phyloP scores from a whole-genome alignment of 2,113 vertebrate genomes.

The Alces alces region DNA sequence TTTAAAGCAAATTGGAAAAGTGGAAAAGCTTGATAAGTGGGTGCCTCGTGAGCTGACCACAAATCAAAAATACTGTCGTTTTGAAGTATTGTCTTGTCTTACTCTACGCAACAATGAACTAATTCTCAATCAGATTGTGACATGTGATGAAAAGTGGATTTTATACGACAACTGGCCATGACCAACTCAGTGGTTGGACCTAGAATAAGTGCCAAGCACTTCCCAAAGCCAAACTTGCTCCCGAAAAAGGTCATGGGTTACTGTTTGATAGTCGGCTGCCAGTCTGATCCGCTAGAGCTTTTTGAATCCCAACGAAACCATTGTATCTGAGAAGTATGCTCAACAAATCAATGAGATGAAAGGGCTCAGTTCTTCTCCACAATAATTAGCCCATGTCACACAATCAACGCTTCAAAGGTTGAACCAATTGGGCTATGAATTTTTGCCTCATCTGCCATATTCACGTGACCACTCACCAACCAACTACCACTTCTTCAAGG shows the following conservation, averaged over 20 bases:
- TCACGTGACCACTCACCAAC: background rate
- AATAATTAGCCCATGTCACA: background rate
- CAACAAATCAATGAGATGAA: background rate
- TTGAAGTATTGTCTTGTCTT: background rate
- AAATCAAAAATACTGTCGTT: background rate
- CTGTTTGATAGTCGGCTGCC: background rate
- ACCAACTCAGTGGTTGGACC: background rate
- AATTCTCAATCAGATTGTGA: background rate
- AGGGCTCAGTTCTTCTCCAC: background rate
- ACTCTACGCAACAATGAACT: background rate
- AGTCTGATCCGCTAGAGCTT: background rate
- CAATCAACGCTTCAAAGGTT: background rate
- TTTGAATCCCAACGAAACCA: background rate
- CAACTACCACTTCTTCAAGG: background rate
- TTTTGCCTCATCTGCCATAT: background rate
- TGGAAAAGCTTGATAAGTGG: background rate
- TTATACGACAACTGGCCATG: background rate
- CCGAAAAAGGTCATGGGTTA: background rate
- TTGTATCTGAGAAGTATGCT: background rate
- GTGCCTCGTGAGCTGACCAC: background rate
- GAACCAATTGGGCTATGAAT: background rate
- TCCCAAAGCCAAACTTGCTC: background rate
- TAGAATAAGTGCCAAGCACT: background rate
- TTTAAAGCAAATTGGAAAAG: background rate
- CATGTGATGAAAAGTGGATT: background rate